Conservation (phyloP, 2,113 vertebrate genomes). For the Ornithorhynchus anatinus region DNA sequence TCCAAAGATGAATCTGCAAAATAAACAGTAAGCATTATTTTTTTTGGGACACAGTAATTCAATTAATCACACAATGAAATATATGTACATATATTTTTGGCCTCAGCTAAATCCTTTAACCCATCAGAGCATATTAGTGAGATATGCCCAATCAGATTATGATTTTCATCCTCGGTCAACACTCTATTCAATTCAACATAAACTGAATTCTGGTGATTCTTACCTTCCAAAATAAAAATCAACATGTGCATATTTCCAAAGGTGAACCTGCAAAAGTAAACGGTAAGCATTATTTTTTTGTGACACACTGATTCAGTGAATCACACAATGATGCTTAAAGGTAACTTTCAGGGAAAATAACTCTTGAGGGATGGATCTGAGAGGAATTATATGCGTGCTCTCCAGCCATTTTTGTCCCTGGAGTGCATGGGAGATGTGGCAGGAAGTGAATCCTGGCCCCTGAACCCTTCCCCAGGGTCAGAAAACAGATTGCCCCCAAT, state of each 20-base stretch:
- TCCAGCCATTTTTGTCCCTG: no score
- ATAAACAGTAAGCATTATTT: neutral
- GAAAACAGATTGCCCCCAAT: no score
- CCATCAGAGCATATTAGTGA: slow-evolving; percentile 66
- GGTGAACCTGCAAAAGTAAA: slow-evolving; percentile 7
- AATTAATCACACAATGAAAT: no score
- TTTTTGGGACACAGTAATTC: no score
- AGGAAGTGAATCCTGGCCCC: no score
- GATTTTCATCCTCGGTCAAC: slow-evolving; percentile 76
- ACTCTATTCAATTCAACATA: neutral
- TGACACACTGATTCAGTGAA: no score
- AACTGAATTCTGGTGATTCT: neutral
- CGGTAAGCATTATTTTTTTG: neutral
- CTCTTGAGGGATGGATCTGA: no score
- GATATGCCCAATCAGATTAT: slow-evolving; percentile 61
- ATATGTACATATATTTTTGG: slow-evolving; percentile 45
- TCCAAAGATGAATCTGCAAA: neutral
- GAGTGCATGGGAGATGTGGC: no score
- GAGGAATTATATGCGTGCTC: no score
- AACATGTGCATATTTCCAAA: neutral
- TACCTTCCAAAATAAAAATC: slow-evolving; percentile 18
- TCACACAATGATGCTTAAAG: no score
- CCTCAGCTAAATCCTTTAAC: slow-evolving; percentile 83
- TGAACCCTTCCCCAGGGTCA: no score
- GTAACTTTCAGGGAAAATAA: no score